Base-by-base conservation (phyloP, 2,797 vertebrate species). In the Ptychobarbus kaznakovi region DNA sequence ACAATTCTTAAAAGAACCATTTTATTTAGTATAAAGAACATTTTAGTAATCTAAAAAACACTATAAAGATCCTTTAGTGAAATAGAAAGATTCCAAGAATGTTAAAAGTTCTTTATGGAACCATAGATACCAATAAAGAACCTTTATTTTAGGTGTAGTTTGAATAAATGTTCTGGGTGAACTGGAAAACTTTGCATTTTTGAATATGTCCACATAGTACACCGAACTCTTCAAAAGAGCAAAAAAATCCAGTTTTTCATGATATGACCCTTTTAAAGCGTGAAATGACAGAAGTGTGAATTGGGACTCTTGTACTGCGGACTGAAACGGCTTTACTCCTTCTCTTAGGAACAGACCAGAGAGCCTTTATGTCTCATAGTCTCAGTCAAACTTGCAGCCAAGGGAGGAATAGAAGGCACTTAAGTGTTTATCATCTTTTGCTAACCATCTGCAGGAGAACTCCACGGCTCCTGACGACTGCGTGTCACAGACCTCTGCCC, bases 351-450 rank as follows among this genome's bases (percentile, higher is more conserved):
- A 58, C 32, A 61, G 78, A 20, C 61, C 42, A 66, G 42, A 32
- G 25, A 46, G 18, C 10, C 42, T 79, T 28, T 80, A 49, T 32
- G 16, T 80, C 25, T 80, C 42, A 66, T 9, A 15, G 28, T n/a
- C 16, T 75, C 15, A 49, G 61, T 66, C 61, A 80, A 49, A 77
- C 35, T 1, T 25, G 15, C 22, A 61, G 61, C 3, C 44, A 20
- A 80, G 66, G 44, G 46, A 51, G 35, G n/a, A n/a, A 28, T 81
- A 70, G 22, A 53, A 56, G 22, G 7, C 2, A 1, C 46, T 81
- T 11, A 69, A 53, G 65, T 69, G 65, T 69, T 51, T 80, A 80
- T 69, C 65, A 80, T 80, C 25, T 25, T 40, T 69, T 22, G 51
- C 32, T 53, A 44, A 46, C 16, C 25, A 49, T 51, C 42, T 66